Evolutionary conservation across 2,888 invertebrate species (phyloP).

Genomic region (Drosophila dives): DNA sequence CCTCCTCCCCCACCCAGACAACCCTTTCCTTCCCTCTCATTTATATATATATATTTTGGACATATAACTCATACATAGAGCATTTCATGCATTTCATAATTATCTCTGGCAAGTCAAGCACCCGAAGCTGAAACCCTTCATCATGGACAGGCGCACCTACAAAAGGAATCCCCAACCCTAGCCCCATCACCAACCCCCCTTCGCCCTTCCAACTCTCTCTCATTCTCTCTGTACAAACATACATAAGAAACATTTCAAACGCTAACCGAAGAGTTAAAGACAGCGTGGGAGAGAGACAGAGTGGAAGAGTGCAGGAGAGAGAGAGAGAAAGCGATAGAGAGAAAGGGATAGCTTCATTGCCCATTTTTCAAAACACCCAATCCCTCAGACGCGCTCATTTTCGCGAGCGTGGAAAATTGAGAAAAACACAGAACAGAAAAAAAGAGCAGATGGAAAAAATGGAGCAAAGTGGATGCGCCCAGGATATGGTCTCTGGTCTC

Average conservation of each 20-base stretch:
- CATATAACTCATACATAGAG: slow-evolving; percentile 68
- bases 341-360: slow-evolving; percentile 21
- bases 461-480: slow-evolving; percentile 44
- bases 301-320: not conserved
- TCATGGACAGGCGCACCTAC: slow-evolving; percentile 73
- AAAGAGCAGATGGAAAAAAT: slow-evolving; percentile 45
- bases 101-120: slow-evolving; percentile 76
- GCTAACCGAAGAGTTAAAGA: slow-evolving; percentile 53
- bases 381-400: slow-evolving; percentile 66
- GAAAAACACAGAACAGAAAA: slow-evolving; percentile 30
- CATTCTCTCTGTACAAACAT: slow-evolving; percentile 11
- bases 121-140: slow-evolving; percentile 78
- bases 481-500: slow-evolving; percentile 7
- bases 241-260: slow-evolving; percentile 51
- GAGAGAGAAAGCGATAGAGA: not conserved
- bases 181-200: not conserved
- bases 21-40: slow-evolving; percentile 23
- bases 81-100: slow-evolving; percentile 77
- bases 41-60: slow-evolving; percentile 27
- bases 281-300: slow-evolving; percentile 1
- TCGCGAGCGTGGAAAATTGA: slow-evolving; percentile 78
- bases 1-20: not conserved
- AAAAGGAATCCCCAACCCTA: slow-evolving; percentile 25
- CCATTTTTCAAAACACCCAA: slow-evolving; percentile 28
- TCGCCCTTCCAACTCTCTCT: not conserved